These are phyloP conservation scores for Allygus modestus DNA, from an alignment of 2,888 invertebrate species.

Conservation along the genomic window DNA sequence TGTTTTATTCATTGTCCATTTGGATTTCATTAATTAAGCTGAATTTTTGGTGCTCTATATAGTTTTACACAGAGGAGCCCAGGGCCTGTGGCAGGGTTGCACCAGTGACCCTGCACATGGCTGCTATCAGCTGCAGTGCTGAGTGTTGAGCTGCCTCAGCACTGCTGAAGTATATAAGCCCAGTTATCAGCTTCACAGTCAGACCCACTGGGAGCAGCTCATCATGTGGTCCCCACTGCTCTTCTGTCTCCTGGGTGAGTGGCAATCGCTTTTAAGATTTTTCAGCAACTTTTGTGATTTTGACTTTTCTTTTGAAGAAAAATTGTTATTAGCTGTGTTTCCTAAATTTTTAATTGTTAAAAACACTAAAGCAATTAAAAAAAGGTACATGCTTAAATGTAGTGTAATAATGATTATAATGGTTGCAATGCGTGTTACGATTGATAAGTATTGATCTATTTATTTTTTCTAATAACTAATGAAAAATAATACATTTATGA, in stretches of 20 bases:
- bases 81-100: not conserved
- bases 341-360: too few species aligned
- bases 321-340: too few species aligned
- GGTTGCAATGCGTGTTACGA: not conserved
- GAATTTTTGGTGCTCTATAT: too few species aligned
- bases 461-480: too few species aligned
- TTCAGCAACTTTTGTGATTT: not conserved
- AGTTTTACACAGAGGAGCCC: not conserved
- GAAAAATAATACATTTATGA: too few species aligned
- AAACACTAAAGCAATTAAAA: too few species aligned
- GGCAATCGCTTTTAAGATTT: not conserved
- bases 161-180: constrained; percentile 6
- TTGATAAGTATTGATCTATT: not conserved
- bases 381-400: too few species aligned
- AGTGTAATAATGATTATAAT: not conserved
- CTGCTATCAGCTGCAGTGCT: too few species aligned
- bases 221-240: constrained; percentile 35
- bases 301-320: too few species aligned
- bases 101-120: not conserved
- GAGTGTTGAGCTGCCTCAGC: not conserved
- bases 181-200: not conserved
- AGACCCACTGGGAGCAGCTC: not conserved
- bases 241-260: constrained; percentile 20
- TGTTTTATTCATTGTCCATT: too few species aligned
- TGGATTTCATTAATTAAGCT: too few species aligned